Evolutionary conservation across 2,113 vertebrate genomes (phyloP).

Genomic region (Lasiurus borealis): DNA sequence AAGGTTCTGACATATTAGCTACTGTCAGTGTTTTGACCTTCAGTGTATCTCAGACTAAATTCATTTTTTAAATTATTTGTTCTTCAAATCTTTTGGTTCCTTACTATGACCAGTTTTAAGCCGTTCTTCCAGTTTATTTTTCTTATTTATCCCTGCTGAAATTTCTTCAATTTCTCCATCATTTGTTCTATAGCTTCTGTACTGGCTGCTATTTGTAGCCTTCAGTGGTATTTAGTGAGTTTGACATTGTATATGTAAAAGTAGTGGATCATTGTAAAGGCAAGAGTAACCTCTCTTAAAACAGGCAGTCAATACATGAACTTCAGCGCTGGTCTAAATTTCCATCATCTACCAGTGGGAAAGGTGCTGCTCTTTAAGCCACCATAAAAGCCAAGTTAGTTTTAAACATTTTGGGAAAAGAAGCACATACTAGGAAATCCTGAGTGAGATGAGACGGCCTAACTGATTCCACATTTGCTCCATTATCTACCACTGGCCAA

Average conservation of each 20-base stretch:
- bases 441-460: constrained; percentile 9
- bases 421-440: neutral
- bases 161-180: neutral
- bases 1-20: neutral
- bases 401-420: constrained; percentile 55
- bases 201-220: neutral
- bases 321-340: neutral
- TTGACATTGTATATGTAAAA: neutral
- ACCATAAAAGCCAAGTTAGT: constrained; percentile 1
- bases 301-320: neutral
- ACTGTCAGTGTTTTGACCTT: constrained; percentile 34
- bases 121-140: neutral
- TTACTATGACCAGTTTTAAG: neutral
- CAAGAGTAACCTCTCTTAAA: neutral
- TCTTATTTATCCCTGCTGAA: neutral
- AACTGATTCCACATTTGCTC: neutral
- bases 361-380: neutral
- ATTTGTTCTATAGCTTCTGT: neutral
- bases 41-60: neutral
- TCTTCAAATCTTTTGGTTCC: neutral
- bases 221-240: constrained; percentile 12
- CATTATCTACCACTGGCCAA: neutral
- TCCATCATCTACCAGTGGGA: neutral
- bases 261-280: neutral
- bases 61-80: constrained; percentile 32